Conservation (phyloP, 2,797 vertebrate species). For the Novumbra hubbsi region DNA sequence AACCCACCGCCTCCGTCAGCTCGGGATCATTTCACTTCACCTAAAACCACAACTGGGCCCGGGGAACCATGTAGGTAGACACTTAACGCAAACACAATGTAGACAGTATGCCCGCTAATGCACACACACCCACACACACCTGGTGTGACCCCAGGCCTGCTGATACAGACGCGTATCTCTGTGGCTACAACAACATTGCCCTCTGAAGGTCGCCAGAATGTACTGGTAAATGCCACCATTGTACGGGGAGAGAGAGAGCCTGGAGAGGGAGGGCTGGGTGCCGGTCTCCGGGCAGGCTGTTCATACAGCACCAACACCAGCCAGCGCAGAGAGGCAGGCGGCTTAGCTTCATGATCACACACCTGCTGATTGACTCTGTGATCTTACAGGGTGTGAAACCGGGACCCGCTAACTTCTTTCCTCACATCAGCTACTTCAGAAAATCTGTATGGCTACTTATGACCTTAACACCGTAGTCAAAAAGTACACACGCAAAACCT, state of each 20-base stretch:
- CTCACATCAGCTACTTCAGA: background rate
- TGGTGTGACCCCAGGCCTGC: background rate
- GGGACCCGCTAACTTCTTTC: background rate
- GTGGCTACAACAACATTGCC: slow-evolving; percentile 72
- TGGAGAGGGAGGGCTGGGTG: background rate
- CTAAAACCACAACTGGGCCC: background rate
- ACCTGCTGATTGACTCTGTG: slow-evolving; percentile 11
- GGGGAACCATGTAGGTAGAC: background rate
- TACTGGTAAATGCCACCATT: slow-evolving; percentile 77
- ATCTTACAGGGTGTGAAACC: slow-evolving; percentile 9
- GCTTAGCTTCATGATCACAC: slow-evolving; percentile 41
- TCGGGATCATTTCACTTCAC: slow-evolving; percentile 6
- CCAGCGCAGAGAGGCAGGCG: slow-evolving; percentile 15
- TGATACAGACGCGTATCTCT: slow-evolving; percentile 28
- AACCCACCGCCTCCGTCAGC: background rate
- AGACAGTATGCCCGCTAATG: background rate
- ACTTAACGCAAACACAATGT: background rate
- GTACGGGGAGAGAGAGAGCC: slow-evolving; percentile 39
- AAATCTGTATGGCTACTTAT: background rate
- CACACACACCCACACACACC: slow-evolving; percentile 12
- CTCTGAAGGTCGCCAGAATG: slow-evolving; percentile 78
- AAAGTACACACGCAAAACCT: background rate
- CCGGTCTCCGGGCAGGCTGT: slow-evolving; percentile 44
- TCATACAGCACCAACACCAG: slow-evolving; percentile 66
- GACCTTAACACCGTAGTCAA: background rate